phyloP scores from a whole-genome alignment of 2,797 vertebrate species.

The Mus spretus region DNA sequence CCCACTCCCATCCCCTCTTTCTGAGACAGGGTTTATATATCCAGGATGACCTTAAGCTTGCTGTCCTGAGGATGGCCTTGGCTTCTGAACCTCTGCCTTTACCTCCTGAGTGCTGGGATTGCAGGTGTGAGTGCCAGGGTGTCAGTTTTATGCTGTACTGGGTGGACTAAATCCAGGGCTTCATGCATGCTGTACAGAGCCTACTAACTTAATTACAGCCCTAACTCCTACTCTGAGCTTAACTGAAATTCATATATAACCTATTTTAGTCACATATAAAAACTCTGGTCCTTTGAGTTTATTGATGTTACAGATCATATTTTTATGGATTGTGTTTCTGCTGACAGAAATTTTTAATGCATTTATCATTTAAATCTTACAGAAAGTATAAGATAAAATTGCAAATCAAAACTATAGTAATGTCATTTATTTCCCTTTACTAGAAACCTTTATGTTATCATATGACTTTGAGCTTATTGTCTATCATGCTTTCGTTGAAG shows the following conservation, averaged over 20 bases:
- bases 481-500: neutral
- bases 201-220: neutral
- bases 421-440: constrained; percentile 7
- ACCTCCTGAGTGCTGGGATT: neutral
- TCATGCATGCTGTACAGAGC: neutral
- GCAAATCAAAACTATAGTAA: neutral
- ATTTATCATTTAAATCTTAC: neutral
- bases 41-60: neutral
- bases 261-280: constrained; percentile 1
- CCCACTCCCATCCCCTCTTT: neutral
- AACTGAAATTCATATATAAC: constrained; percentile 17
- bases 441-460: neutral
- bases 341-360: neutral
- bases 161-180: neutral
- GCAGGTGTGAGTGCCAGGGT: neutral
- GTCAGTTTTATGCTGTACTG: neutral
- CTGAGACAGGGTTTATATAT: neutral
- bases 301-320: constrained; percentile 2
- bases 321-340: neutral
- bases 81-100: neutral
- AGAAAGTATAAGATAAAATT: constrained; percentile 22
- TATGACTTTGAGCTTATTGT: neutral
- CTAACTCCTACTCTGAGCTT: constrained; percentile 3
- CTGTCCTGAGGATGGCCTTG: neutral
- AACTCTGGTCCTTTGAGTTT: neutral